Conservation (phyloP, 2,797 vertebrate genomes). For the Sebastes hubbsi region DNA sequence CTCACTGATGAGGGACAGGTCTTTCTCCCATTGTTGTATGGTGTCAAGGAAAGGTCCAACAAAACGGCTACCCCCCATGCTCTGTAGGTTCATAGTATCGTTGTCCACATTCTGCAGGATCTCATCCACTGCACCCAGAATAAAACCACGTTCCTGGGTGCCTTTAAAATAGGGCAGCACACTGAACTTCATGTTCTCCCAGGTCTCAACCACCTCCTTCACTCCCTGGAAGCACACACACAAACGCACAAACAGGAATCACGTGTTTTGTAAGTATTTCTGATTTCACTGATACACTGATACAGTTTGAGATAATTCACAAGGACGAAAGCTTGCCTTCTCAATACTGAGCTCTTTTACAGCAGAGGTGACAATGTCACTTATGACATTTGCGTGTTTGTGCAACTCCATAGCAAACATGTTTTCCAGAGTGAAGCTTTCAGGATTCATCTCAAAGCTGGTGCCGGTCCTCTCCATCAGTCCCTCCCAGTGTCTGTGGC, state of each 20-base stretch:
- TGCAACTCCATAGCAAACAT: conserved; percentile 98
- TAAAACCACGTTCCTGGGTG: conserved; percentile 86
- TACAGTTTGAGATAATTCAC: not conserved
- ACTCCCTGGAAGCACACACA: conserved; percentile 83
- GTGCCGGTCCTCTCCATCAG: conserved; percentile 90
- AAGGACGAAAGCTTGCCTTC: conserved; percentile 79
- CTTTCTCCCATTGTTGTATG: conserved; percentile 92
- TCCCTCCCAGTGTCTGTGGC: conserved; percentile 91
- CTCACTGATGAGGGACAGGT: conserved; percentile 92
- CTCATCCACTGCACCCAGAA: conserved; percentile 91
- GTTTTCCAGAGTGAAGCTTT: conserved; percentile 93
- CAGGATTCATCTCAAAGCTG: conserved; percentile 90
- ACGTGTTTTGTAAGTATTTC: not conserved
- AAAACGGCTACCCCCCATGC: conserved; percentile 92
- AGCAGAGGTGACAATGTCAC: conserved; percentile 90
- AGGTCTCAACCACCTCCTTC: conserved; percentile 90
- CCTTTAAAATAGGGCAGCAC: conserved; percentile 90
- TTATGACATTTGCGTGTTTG: conserved; percentile 85
- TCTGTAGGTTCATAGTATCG: conserved; percentile 92
- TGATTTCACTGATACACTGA: not conserved
- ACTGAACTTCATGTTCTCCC: conserved; percentile 91
- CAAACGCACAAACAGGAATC: not conserved
- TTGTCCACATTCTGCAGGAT: conserved; percentile 91
- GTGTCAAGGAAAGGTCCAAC: conserved; percentile 92
- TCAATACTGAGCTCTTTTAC: conserved; percentile 95